Conservation (phyloP, 2,113 vertebrate genomes). For the Ovis canadensis region DNA sequence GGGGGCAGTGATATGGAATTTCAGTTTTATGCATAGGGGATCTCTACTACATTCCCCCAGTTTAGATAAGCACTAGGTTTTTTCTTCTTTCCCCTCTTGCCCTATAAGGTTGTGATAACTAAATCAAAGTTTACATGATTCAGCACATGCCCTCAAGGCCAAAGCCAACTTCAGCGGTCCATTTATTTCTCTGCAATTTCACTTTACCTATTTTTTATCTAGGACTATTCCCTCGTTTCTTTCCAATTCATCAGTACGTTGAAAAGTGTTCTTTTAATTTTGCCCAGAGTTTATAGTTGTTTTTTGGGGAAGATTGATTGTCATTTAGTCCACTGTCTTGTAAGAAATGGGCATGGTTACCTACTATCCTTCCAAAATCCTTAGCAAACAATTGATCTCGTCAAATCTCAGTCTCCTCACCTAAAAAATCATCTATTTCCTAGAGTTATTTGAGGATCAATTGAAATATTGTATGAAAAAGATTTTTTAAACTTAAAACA, state of each 20-base stretch:
- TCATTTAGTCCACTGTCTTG: not conserved
- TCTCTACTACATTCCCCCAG: not conserved
- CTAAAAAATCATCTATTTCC: not conserved
- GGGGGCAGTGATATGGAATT: not conserved
- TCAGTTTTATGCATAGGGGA: not conserved
- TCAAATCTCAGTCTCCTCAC: not conserved
- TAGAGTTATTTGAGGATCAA: not conserved
- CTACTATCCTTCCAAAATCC: not conserved
- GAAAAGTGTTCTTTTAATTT: not conserved
- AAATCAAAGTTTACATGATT: not conserved
- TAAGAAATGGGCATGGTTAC: not conserved
- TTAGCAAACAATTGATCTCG: not conserved
- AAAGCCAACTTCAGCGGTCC: not conserved
- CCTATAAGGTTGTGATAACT: not conserved
- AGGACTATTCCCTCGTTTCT: not conserved
- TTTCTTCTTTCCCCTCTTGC: not conserved
- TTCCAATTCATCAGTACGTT: not conserved
- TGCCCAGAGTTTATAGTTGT: not conserved
- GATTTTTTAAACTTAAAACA: not conserved
- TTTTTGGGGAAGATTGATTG: not conserved
- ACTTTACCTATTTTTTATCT: not conserved
- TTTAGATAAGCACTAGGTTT: not conserved
- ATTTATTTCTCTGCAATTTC: not conserved
- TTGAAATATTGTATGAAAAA: not conserved
- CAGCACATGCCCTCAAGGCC: not conserved